Conservation (phyloP, 2,113 vertebrate species). For the Zingel zingel region DNA sequence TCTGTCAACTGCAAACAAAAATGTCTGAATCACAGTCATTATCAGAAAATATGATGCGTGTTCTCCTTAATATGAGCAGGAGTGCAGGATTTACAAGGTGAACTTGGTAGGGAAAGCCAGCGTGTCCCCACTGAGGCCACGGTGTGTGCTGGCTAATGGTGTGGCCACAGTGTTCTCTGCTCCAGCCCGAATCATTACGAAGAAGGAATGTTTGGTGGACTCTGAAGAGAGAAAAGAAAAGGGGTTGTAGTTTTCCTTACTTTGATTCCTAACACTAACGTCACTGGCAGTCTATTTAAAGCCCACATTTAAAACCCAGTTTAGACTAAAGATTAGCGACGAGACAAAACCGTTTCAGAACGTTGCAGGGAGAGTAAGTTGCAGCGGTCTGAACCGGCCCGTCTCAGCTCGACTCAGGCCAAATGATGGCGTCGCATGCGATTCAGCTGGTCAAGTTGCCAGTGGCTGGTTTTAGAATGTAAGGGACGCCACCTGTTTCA, state of each 20-base stretch:
- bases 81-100: constrained; percentile 87
- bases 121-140: constrained; percentile 91
- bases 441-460: too few relatives aligned
- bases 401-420: too few relatives aligned
- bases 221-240: constrained; percentile 78
- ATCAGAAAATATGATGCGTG: not conserved
- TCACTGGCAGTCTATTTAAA: not conserved
- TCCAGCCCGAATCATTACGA: constrained; percentile 92
- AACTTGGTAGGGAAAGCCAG: constrained; percentile 92
- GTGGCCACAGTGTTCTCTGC: constrained; percentile 92
- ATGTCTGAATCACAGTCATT: too few relatives aligned
- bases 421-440: too few relatives aligned
- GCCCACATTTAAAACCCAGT: not conserved
- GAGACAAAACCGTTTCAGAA: too few relatives aligned
- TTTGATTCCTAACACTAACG: not conserved
- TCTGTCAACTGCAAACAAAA: too few relatives aligned
- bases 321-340: too few relatives aligned
- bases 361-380: too few relatives aligned
- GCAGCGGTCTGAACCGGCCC: too few relatives aligned
- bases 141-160: constrained; percentile 88
- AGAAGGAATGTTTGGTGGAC: constrained; percentile 91
- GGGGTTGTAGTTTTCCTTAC: not conserved
- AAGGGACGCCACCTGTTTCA: too few relatives aligned
- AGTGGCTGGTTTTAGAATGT: too few relatives aligned
- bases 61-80: not conserved